These are phyloP conservation scores for Apotomis betuletana DNA, from an alignment of 2,888 invertebrate genomes.

Conservation along the genomic window DNA sequence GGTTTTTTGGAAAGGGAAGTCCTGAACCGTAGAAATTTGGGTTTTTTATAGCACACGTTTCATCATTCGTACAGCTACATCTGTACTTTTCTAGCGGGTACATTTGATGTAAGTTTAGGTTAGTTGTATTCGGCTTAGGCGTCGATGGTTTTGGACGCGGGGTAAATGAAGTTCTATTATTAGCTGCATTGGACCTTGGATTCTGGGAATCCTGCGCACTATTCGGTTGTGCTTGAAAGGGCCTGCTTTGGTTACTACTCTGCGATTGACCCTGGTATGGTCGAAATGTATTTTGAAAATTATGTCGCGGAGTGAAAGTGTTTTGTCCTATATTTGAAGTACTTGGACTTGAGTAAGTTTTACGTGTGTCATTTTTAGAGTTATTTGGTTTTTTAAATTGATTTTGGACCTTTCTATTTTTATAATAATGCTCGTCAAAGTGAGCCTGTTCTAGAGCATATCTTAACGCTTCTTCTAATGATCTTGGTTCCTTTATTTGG, in stretches of 20 bases:
- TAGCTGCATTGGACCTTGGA: no score
- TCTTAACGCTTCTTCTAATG: conserved; percentile 1
- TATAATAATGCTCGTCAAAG: conserved; percentile 12
- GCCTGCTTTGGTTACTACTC: neutral
- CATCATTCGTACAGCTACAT: no score
- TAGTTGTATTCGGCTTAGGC: no score
- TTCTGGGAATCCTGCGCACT: no score
- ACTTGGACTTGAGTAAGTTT: neutral
- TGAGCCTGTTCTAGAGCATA: neutral
- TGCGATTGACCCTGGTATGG: neutral
- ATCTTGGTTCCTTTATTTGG: neutral
- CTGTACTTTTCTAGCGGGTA: no score
- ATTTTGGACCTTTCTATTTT: neutral
- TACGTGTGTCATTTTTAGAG: neutral
- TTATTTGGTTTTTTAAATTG: neutral
- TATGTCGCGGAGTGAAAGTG: no score
- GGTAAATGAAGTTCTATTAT: no score
- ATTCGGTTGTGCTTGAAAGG: no score
- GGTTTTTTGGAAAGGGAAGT: neutral
- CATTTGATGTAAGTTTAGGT: no score
- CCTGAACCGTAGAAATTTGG: no score
- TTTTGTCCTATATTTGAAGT: neutral
- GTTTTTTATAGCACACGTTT: no score
- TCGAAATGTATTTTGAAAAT: neutral
- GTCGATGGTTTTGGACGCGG: no score